A percentile compares a stretch with the other conserved stretches of the same genome.
Evolutionary conservation across 1,140 invertebrate genomes (phyloP).

Genomic region (Conus ventricosus): DNA sequence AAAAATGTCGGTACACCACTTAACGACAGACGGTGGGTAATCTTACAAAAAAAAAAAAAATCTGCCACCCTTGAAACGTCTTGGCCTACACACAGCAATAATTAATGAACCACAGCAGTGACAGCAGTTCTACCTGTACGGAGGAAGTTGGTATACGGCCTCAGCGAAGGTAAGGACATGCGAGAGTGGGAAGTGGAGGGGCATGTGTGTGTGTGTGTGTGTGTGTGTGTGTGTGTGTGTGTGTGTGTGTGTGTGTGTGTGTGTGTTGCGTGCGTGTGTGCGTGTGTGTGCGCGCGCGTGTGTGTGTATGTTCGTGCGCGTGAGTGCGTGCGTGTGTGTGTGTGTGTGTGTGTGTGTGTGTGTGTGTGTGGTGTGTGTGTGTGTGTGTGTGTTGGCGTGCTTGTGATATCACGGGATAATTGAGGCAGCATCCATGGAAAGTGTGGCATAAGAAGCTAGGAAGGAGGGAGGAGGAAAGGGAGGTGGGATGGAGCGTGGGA

Average conservation of each 20-base stretch:
- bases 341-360: slow-evolving; percentile 17
- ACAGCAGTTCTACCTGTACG: too few relatives aligned
- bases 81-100: too few relatives aligned
- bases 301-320: not conserved
- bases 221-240: not conserved
- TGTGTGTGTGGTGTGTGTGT: slow-evolving; percentile 23
- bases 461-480: not conserved
- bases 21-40: too few relatives aligned
- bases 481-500: too few relatives aligned
- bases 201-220: not conserved
- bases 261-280: slow-evolving; percentile 21
- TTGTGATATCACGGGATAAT: too few relatives aligned
- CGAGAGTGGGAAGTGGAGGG: too few relatives aligned
- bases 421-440: not conserved
- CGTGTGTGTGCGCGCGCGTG: not conserved
- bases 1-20: too few relatives aligned
- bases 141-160: too few relatives aligned
- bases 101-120: too few relatives aligned
- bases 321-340: not conserved
- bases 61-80: too few relatives aligned
- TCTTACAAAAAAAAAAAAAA: too few relatives aligned
- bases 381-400: not conserved
- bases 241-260: slow-evolving; percentile 17
- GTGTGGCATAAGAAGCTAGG: not conserved
- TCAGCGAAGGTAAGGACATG: too few relatives aligned